Percentiles rank a stretch among this genome's conserved stretches.
phyloP scores from a whole-genome alignment of 1,140 invertebrate species.

The Oryzaephilus surinamensis region DNA sequence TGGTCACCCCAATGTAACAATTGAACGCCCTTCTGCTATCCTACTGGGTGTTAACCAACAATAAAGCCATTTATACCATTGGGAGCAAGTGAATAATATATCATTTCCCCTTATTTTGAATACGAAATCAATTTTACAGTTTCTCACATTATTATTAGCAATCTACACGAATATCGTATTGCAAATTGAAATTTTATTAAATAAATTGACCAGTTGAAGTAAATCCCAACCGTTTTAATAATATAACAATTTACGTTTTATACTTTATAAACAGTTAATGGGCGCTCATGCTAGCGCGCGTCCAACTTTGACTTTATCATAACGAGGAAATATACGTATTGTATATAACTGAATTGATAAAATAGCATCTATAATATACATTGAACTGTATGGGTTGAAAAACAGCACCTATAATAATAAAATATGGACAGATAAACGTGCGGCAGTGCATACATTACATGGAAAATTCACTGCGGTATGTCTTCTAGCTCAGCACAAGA shows the following conservation, averaged over 20 bases:
- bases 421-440: conserved; percentile 18
- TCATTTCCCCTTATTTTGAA: no score
- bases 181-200: no score
- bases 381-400: conserved; percentile 13
- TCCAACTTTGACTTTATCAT: background rate
- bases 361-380: conserved; percentile 15
- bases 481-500: background rate
- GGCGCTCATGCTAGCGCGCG: background rate
- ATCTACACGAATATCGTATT: no score
- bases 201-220: no score
- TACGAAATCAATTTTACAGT: no score
- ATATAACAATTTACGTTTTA: no score
- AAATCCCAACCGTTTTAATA: no score
- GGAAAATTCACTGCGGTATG: conserved; percentile 1
- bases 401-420: conserved; percentile 19
- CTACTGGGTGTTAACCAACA: conserved; percentile 3
- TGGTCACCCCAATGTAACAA: no score
- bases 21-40: conserved; percentile 7
- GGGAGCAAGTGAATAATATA: no score
- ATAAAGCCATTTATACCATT: background rate
- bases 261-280: background rate
- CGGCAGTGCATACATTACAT: conserved; percentile 17
- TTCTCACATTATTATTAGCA: no score
- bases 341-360: no score
- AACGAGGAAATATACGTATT: conserved; percentile 19